A percentile compares a stretch with the other conserved stretches of the same genome.
Evolutionary conservation across 1,140 invertebrate species (phyloP).

Genomic region (Aculops lycopersici): DNA sequence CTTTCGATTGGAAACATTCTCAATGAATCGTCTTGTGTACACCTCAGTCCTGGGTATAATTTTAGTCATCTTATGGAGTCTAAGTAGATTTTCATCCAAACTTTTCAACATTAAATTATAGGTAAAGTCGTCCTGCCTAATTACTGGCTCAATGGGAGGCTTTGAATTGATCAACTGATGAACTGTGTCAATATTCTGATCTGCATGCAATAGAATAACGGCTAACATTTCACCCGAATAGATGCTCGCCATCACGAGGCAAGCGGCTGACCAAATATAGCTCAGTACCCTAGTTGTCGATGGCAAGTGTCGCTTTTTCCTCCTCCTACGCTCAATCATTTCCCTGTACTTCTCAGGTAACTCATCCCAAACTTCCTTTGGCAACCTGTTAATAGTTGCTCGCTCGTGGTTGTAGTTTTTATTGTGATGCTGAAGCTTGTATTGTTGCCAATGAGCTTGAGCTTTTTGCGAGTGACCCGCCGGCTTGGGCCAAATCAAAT

Average conservation of each 20-base stretch:
- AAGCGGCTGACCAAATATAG: neutral
- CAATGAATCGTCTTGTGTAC: neutral
- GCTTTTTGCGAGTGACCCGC: no score
- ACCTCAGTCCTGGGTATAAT: neutral
- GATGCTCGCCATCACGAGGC: neutral
- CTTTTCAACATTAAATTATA: neutral
- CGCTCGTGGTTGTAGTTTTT: no score
- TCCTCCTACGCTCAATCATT: neutral
- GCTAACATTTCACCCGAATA: neutral
- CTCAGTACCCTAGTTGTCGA: neutral
- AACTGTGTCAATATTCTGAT: neutral
- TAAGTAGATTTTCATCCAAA: neutral
- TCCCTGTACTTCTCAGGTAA: no score
- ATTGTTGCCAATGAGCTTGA: no score
- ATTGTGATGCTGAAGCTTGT: no score
- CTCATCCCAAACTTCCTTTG: no score
- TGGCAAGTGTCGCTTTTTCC: no score
- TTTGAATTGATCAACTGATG: neutral
- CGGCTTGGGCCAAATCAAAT: no score
- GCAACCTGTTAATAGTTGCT: no score
- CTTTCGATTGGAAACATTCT: neutral
- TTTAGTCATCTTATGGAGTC: neutral
- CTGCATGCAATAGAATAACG: neutral
- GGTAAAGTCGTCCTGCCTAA: neutral
- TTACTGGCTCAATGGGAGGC: neutral